Conservation (phyloP, 2,797 vertebrate species). For the Staurois parvus region DNA sequence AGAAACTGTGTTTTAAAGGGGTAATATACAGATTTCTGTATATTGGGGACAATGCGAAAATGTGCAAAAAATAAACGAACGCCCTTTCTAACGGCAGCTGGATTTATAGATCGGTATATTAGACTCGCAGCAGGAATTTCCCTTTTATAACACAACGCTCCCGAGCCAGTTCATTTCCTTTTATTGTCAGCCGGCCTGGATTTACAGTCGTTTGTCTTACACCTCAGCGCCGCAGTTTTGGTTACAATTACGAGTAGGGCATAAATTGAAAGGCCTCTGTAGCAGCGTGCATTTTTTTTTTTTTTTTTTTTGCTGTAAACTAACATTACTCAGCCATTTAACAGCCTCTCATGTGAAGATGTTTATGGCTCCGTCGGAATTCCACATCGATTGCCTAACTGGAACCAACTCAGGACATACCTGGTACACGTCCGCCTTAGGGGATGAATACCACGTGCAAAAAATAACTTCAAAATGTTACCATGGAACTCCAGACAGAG, state of each 20-base stretch:
- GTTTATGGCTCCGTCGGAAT: conserved; percentile 36
- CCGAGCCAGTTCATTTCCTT: conserved; percentile 37
- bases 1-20: no score
- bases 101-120: no score
- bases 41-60: no score
- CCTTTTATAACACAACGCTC: conserved; percentile 23
- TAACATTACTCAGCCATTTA: conserved; percentile 22
- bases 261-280: conserved; percentile 14
- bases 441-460: no score
- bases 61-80: no score
- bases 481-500: no score
- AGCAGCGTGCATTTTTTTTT: not conserved
- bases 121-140: conserved; percentile 12
- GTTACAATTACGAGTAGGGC: not conserved
- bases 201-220: conserved; percentile 9
- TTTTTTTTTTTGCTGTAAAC: not conserved
- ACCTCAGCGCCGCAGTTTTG: not conserved
- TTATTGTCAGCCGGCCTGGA: conserved; percentile 21
- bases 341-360: conserved; percentile 14
- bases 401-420: not conserved
- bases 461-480: no score
- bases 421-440: not conserved
- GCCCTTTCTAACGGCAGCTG: no score
- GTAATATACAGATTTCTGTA: no score
- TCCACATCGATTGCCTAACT: conserved; percentile 6